Percentiles rank a stretch among this genome's conserved stretches.
Evolutionary conservation across 2,113 vertebrate species (phyloP).

Genomic region (Pangasianodon gigas): DNA sequence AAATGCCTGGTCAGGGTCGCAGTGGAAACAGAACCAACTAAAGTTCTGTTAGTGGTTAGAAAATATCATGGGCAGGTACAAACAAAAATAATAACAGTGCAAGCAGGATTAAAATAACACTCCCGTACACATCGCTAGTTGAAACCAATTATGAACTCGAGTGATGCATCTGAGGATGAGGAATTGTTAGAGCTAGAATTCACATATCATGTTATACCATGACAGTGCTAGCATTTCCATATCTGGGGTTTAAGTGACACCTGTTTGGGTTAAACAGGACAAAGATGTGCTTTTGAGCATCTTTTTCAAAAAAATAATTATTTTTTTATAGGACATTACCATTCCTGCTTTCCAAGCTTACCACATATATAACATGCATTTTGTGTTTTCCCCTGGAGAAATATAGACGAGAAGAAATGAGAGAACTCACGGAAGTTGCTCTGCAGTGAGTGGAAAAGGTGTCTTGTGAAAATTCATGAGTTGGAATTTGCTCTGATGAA

Average conservation of each 20-base stretch:
- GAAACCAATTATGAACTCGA: background rate
- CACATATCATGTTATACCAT: background rate
- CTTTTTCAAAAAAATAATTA: too few relatives aligned
- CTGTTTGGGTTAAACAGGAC: background rate
- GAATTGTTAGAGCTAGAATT: background rate
- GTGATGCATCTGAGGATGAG: background rate
- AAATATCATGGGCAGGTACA: too few relatives aligned
- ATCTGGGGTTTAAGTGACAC: background rate
- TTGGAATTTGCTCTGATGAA: background rate
- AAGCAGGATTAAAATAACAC: too few relatives aligned
- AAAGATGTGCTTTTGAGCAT: too few relatives aligned
- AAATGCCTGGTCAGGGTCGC: background rate
- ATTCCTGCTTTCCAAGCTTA: background rate
- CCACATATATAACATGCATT: background rate
- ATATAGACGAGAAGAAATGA: background rate
- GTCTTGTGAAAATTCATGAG: background rate
- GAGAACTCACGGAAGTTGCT: background rate
- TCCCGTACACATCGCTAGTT: background rate
- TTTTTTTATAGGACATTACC: too few relatives aligned
- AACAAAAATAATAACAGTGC: too few relatives aligned
- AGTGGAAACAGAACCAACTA: background rate
- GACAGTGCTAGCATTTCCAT: background rate
- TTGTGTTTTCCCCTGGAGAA: background rate
- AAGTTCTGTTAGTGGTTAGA: too few relatives aligned
- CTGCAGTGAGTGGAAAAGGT: background rate